phyloP scores from a whole-genome alignment of 2,888 invertebrate genomes.

The Drosophila gaucha region DNA sequence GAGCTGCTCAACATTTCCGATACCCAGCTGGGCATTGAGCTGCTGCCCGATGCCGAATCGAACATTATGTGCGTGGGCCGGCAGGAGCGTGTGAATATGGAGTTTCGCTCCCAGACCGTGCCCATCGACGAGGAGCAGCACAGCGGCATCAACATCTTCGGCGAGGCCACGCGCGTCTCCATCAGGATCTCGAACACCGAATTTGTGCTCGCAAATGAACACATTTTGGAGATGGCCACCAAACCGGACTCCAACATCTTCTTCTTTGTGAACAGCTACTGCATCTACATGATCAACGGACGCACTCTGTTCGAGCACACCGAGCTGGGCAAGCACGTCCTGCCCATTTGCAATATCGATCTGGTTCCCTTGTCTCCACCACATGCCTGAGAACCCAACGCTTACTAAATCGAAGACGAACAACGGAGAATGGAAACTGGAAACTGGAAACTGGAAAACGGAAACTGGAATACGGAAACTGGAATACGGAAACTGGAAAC shows the following conservation, averaged over 20 bases:
- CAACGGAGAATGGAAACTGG: no score
- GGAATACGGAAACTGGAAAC: no score
- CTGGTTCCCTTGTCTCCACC: neutral
- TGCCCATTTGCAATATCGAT: constrained; percentile 25
- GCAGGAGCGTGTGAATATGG: neutral
- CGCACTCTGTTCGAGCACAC: constrained; percentile 11
- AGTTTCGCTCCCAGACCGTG: neutral
- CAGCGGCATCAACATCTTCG: constrained; percentile 32
- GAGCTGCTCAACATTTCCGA: constrained; percentile 6
- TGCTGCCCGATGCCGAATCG: neutral
- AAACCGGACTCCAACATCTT: neutral
- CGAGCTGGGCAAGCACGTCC: constrained; percentile 6
- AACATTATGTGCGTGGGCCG: constrained; percentile 10
- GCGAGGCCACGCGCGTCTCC: constrained; percentile 13
- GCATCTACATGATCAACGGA: constrained; percentile 9
- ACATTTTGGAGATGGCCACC: neutral
- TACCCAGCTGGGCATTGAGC: neutral
- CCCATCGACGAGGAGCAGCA: neutral
- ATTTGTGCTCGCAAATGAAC: neutral
- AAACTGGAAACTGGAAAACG: no score
- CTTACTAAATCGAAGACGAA: neutral
- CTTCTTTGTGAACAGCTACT: neutral
- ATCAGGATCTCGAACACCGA: neutral
- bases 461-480: no score
- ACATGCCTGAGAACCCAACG: neutral